phyloP scores from a whole-genome alignment of 2,888 invertebrate genomes.

The Mesopsocus fuscifrons region DNA sequence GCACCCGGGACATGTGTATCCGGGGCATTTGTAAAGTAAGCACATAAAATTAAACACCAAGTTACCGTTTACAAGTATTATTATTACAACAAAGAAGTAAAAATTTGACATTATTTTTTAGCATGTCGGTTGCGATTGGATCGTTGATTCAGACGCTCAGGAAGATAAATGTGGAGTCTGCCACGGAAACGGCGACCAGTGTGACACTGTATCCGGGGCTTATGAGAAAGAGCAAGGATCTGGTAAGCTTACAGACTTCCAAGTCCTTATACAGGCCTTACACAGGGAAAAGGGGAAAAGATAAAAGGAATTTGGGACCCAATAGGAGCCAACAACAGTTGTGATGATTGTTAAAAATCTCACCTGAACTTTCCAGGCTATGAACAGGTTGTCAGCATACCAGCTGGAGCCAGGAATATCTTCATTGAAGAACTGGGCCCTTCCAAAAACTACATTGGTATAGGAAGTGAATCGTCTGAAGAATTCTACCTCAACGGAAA shows the following conservation, averaged over 20 bases:
- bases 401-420: conserved; percentile 61
- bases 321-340: too few relatives aligned
- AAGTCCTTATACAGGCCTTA: too few relatives aligned
- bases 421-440: conserved; percentile 53
- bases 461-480: conserved; percentile 45
- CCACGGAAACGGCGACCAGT: conserved; percentile 64
- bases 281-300: too few relatives aligned
- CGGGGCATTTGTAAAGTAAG: conserved; percentile 50
- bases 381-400: conserved; percentile 38
- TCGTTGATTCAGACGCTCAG: conserved; percentile 53
- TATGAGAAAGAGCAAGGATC: conserved; percentile 30
- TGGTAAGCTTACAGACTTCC: conserved; percentile 21
- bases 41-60: too few relatives aligned
- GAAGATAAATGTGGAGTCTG: conserved; percentile 78
- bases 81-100: too few relatives aligned
- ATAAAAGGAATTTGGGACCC: too few relatives aligned
- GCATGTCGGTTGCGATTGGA: conserved; percentile 85
- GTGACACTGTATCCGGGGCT: conserved; percentile 44
- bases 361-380: conserved; percentile 39
- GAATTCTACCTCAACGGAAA: conserved; percentile 63
- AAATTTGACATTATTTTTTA: too few relatives aligned
- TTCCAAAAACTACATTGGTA: conserved; percentile 62
- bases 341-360: too few relatives aligned
- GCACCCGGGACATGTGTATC: conserved; percentile 70
- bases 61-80: too few relatives aligned